Evolutionary conservation across 2,113 vertebrate species (phyloP).

Genomic region (Aythya baeri): DNA sequence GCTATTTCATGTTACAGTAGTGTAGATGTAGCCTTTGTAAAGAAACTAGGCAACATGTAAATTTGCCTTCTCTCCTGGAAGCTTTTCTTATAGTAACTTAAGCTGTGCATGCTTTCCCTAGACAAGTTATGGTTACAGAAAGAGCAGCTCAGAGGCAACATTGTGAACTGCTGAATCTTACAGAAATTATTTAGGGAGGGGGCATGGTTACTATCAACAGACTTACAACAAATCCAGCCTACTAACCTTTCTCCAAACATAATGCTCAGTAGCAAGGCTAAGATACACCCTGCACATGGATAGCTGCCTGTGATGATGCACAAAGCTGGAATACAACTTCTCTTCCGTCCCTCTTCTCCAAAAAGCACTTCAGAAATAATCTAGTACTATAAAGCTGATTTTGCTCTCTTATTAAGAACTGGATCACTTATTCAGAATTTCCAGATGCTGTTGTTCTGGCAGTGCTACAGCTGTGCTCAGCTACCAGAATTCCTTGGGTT

Average conservation of each 20-base stretch:
- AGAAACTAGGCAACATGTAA: accelerated
- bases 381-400: background rate
- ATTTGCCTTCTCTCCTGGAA: background rate
- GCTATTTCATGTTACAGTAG: background rate
- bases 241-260: background rate
- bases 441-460: conserved; percentile 37
- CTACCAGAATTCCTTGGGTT: conserved; percentile 46
- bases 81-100: background rate
- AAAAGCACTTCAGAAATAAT: background rate
- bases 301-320: background rate
- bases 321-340: background rate
- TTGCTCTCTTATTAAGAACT: background rate
- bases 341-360: background rate
- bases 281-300: background rate
- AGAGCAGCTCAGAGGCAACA: background rate
- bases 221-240: background rate
- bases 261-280: background rate
- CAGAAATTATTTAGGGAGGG: background rate
- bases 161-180: background rate
- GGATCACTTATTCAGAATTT: background rate
- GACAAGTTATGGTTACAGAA: accelerated
- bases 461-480: background rate
- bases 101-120: background rate
- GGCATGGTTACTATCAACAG: background rate
- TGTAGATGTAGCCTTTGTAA: background rate